Base-by-base conservation (phyloP, 2,888 invertebrate genomes). In the Parnassius mnemosyne region DNA sequence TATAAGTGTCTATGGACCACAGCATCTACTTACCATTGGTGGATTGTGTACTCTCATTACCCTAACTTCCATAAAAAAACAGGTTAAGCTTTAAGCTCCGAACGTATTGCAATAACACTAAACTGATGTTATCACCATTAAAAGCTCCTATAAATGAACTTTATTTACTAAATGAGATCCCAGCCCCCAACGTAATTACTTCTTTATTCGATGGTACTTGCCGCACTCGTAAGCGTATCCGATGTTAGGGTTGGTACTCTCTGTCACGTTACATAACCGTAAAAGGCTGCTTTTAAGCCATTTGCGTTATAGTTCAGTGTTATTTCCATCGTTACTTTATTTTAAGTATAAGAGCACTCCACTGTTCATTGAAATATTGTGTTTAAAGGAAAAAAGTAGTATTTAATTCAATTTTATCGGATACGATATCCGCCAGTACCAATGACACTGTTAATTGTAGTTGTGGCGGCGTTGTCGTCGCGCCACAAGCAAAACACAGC, bases 221-320 rank as follows among this genome's bases (percentile, higher is more conserved):
- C n/a, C 42, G 42, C 57, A 56, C 47, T n/a, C n/a, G 47, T n/a
- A 49, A 42, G 46, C 44, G 51, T 55, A 51, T 47, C 61, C 61
- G 13, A 44, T 43, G 59, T 49, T 60, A 60, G 55, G 55, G 60
- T 60, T 55, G 55, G 20, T 57, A 51, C 61, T 57, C 56, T 10
- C 56, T 16, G 53, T 51, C 61, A 57, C 51, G 51, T 61, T 56
- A 61, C 61, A 52, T 61, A 57, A 57, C 57, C 52, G 61, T 61
- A 52, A 61, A 61, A 55, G 55, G 16, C 16, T 44, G 46, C 11
- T 51, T 61, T 61, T 46, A 61, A 55, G 12, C 51, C 44, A 50
- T 61, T 61, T 13, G 55, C 43, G 51, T 56, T 56, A 52, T 55
- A 54, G 60, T 50, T 43, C 47, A 53, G 13, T 47, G 53, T 60